Percentiles rank a stretch among this genome's conserved stretches.
Conservation (phyloP, 1,140 invertebrate species). For the Drosophila navojoa region DNA sequence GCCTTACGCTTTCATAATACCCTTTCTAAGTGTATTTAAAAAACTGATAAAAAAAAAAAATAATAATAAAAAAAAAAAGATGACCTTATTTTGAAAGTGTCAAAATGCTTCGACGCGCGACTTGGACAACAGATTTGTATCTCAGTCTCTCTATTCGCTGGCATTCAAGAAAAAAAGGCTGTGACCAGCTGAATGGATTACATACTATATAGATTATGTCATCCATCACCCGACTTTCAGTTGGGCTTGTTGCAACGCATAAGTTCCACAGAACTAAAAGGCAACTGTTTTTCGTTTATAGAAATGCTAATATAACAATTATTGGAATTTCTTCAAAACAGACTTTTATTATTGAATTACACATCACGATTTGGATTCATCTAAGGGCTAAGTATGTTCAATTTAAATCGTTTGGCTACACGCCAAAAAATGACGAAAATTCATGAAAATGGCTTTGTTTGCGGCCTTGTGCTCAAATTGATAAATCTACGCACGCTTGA, state of each 20-base stretch:
- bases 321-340: slow-evolving; percentile 13
- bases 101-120: background rate
- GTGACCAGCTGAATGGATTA: background rate
- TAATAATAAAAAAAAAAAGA: background rate
- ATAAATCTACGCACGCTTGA: slow-evolving; percentile 32
- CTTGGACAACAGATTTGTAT: slow-evolving; percentile 3
- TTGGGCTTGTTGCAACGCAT: slow-evolving; percentile 2
- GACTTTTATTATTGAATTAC: slow-evolving; percentile 20
- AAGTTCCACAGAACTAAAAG: slow-evolving; percentile 8
- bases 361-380: slow-evolving; percentile 5
- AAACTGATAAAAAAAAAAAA: background rate
- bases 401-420: slow-evolving; percentile 7
- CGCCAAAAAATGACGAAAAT: slow-evolving; percentile 12
- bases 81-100: background rate
- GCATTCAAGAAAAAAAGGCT: no score
- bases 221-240: slow-evolving; percentile 10
- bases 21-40: background rate
- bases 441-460: slow-evolving; percentile 6
- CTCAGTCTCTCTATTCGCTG: background rate
- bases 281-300: slow-evolving; percentile 9
- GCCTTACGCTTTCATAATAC: background rate
- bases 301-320: slow-evolving; percentile 24
- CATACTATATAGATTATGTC: slow-evolving; percentile 17
- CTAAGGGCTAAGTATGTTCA: slow-evolving; percentile 4
- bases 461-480: slow-evolving; percentile 39